Percentiles rank a stretch among this genome's conserved stretches.
phyloP scores from a whole-genome alignment of 2,888 invertebrate genomes.

The Chaetogeoica ovagalla region DNA sequence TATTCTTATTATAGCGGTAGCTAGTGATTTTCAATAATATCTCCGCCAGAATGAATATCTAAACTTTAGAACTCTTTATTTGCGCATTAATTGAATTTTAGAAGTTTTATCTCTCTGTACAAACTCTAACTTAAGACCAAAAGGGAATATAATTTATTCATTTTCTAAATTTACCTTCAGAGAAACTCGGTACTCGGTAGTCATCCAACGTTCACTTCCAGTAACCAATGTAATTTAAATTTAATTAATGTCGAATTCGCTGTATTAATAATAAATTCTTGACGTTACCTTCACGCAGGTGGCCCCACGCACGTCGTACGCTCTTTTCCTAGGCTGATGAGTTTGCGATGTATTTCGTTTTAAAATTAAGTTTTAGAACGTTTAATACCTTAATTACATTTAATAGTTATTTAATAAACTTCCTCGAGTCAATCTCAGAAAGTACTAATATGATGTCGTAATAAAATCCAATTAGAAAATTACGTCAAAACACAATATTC shows the following conservation, averaged over 20 bases:
- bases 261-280: conserved; percentile 27
- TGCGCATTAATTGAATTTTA: conserved; percentile 21
- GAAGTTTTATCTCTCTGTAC: conserved; percentile 31
- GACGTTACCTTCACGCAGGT: not conserved
- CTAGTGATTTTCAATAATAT: not conserved
- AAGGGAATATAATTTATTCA: conserved; percentile 37
- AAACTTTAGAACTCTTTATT: conserved; percentile 23
- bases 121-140: conserved; percentile 9
- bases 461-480: no score
- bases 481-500: no score
- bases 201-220: not conserved
- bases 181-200: conserved; percentile 7
- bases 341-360: conserved; percentile 2
- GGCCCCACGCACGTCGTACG: not conserved
- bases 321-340: not conserved
- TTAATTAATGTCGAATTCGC: conserved; percentile 23
- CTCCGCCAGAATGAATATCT: not conserved
- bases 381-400: not conserved
- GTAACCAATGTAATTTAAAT: conserved; percentile 16
- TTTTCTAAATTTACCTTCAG: conserved; percentile 21
- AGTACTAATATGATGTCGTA: not conserved
- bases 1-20: no score
- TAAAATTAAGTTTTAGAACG: not conserved
- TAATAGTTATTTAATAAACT: not conserved
- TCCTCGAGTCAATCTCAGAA: not conserved